A percentile compares a stretch with the other conserved stretches of the same genome.
phyloP scores from a whole-genome alignment of 2,888 invertebrate species.

The Acanthosoma haemorrhoidale region DNA sequence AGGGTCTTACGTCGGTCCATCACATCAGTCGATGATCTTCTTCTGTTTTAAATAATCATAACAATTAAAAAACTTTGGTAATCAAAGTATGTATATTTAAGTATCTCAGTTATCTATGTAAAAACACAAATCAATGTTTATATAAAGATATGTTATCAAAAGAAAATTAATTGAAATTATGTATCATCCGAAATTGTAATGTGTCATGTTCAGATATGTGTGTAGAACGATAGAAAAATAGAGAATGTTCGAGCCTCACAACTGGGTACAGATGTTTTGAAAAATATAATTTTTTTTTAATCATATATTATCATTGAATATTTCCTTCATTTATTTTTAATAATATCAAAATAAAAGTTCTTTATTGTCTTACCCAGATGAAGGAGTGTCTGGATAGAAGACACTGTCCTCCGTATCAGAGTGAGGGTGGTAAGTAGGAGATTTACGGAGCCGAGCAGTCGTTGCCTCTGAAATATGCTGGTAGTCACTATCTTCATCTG shows the following conservation, averaged over 20 bases:
- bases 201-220: neutral
- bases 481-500: slow-evolving; percentile 51
- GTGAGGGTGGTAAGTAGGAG: slow-evolving; percentile 41
- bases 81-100: neutral
- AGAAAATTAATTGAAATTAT: neutral
- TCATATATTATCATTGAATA: too few species aligned
- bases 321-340: too few species aligned
- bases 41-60: slow-evolving; percentile 34
- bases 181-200: neutral
- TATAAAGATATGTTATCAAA: neutral
- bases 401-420: slow-evolving; percentile 44
- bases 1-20: slow-evolving; percentile 50
- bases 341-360: neutral
- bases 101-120: too few species aligned
- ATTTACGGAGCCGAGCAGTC: slow-evolving; percentile 40
- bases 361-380: slow-evolving; percentile 37
- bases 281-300: too few species aligned
- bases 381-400: slow-evolving; percentile 44
- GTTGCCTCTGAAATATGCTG: slow-evolving; percentile 55
- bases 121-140: neutral
- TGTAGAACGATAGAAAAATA: too few species aligned
- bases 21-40: slow-evolving; percentile 40
- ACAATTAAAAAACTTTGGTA: slow-evolving; percentile 19
- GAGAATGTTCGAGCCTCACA: too few species aligned
- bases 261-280: too few species aligned